Base-by-base conservation (phyloP, 2,113 vertebrate genomes). In the Kryptolebias marmoratus region DNA sequence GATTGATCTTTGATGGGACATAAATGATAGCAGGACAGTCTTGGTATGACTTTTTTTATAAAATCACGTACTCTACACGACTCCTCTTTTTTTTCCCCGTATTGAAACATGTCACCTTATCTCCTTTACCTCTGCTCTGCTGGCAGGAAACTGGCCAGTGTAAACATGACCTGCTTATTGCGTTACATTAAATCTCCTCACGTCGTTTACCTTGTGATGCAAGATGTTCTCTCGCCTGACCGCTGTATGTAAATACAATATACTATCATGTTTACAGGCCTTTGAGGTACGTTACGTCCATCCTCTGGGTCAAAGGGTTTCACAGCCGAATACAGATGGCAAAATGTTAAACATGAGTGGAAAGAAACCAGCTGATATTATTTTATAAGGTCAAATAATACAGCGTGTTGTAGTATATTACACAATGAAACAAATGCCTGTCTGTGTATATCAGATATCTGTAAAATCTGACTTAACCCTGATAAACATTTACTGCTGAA, bases 121-220 rank as follows among this genome's bases (percentile, higher is more conserved):
- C 80, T 67, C n/a, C 18, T 1, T 75, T 59, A 76, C 61, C 71
- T 78, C 70, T 82, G 49, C 32, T 61, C 59, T 48, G 77, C 64
- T 74, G 45, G 18, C 54, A 65, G 70, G 62, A 66, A 75, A 66
- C 39, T 61, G 9, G 47, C 44, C 52, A 59, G 61, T 66, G 75
- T 82, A 84, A 87, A 88, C 79, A 74, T 58, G 62, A 73, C 77
- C 82, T 79, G 82, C 67, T 65, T 30, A 16, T n/a, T 11, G 1
- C 63, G 68, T 73, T 68, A 69, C 48, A 62, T 7, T 15, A 8
- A 3, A 81, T 28, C 44, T 36, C 42, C 36, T 36, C 32, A 36
- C 32, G 32, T 36, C 7, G 7, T 36, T 36, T 36, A 36, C 32
- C 32, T 36, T 36, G 32, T 36, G 32, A 36, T 36, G 32, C 32